A percentile compares a stretch with the other conserved stretches of the same genome.
These are phyloP conservation scores for Apteryx mantelli DNA, from an alignment of 2,113 vertebrate genomes.

Conservation along the genomic window DNA sequence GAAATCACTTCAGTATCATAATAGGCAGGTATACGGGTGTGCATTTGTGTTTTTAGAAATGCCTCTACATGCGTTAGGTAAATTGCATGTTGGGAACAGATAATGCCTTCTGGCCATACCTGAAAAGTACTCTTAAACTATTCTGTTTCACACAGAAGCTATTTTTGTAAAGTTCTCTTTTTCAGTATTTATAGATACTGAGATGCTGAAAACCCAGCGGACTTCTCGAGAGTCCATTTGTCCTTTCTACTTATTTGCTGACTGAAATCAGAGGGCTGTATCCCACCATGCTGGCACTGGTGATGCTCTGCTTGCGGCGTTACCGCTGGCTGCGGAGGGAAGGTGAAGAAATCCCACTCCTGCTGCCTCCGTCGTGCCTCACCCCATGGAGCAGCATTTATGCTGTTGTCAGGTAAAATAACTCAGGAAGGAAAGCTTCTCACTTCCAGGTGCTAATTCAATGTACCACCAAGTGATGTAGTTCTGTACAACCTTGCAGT, in stretches of 20 bases:
- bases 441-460: not conserved
- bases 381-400: not conserved
- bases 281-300: accelerated
- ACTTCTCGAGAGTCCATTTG: not conserved
- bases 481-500: not conserved
- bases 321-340: not conserved
- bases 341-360: not conserved
- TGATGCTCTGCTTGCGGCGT: accelerated
- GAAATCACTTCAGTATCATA: not conserved
- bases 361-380: not conserved
- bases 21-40: not conserved
- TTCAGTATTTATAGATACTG: not conserved
- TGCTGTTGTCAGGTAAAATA: not conserved
- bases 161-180: not conserved
- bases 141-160: not conserved
- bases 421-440: not conserved
- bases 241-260: not conserved
- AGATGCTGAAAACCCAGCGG: not conserved
- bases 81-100: not conserved
- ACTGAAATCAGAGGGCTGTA: accelerated
- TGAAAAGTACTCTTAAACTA: not conserved
- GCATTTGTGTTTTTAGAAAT: not conserved
- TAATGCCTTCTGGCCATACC: not conserved
- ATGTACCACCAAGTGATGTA: not conserved
- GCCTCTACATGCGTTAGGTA: accelerated